Evolutionary conservation across 2,113 vertebrate species (phyloP).

Genomic region (Ptilorrhoa leucosticta): DNA sequence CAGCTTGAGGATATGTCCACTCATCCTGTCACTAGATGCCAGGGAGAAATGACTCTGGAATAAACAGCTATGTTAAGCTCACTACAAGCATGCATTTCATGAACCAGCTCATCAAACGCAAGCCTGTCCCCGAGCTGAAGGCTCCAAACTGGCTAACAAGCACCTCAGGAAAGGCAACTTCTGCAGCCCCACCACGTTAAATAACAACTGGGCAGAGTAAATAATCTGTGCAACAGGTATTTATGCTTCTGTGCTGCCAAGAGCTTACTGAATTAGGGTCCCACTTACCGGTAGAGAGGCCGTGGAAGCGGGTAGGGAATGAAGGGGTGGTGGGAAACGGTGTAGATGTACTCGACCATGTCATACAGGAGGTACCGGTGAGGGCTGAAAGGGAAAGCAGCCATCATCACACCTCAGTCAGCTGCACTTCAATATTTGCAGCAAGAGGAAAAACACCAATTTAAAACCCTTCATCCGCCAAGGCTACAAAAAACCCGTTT

Average conservation of each 20-base stretch:
- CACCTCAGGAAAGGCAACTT: neutral
- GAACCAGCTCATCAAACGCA: neutral
- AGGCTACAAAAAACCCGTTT: neutral
- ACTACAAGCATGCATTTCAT: neutral
- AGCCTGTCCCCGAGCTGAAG: neutral
- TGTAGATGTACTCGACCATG: constrained; percentile 86
- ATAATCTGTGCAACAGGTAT: neutral
- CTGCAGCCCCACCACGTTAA: neutral
- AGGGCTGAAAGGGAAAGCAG: constrained; percentile 72
- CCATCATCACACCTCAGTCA: neutral
- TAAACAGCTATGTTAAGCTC: neutral
- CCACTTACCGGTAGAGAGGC: constrained; percentile 85
- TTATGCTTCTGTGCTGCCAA: neutral
- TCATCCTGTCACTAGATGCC: neutral
- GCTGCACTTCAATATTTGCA: neutral
- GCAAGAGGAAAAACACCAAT: neutral
- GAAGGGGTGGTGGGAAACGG: constrained; percentile 74
- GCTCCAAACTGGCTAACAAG: neutral
- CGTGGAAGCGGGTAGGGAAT: constrained; percentile 82
- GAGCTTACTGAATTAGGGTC: neutral
- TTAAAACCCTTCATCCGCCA: neutral
- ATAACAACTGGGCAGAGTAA: neutral
- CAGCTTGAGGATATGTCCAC: neutral
- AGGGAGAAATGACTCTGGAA: neutral
- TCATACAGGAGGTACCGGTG: constrained; percentile 87